Evolutionary conservation across 2,888 invertebrate genomes (phyloP).

Genomic region (Drosophila peninsularis): DNA sequence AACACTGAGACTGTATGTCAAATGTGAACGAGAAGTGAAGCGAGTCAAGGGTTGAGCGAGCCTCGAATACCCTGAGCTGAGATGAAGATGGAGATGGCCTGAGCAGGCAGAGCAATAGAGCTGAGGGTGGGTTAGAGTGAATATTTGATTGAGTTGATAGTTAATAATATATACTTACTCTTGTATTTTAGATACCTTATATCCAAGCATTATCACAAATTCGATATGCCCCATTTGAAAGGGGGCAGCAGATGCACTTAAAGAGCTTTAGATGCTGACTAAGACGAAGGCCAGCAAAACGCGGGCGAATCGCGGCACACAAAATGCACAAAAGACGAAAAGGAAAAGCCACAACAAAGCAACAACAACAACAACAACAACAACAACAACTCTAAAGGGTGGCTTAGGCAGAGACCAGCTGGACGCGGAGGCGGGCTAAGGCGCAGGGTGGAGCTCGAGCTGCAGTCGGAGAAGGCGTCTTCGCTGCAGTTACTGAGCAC

Average conservation of each 20-base stretch:
- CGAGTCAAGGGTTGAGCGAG: accelerated
- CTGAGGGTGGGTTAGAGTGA: not conserved
- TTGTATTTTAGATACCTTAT: too few relatives aligned
- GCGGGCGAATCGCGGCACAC: constrained; percentile 51
- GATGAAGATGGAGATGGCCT: not conserved
- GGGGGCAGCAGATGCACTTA: constrained; percentile 25
- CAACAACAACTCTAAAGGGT: constrained; percentile 39
- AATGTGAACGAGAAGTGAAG: constrained; percentile 62
- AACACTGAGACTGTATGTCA: constrained; percentile 62
- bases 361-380: constrained; percentile 10
- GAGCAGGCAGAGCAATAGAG: not conserved
- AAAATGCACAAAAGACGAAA: constrained; percentile 15
- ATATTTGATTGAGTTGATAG: not conserved
- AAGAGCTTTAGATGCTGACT: constrained; percentile 22
- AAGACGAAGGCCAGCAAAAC: constrained; percentile 71
- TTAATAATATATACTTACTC: not conserved
- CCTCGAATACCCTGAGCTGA: not conserved
- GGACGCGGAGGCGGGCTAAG: constrained; percentile 11
- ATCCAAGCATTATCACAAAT: not conserved
- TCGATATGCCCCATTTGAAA: not conserved
- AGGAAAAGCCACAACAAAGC: constrained; percentile 16
- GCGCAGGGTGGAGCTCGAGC: constrained; percentile 12
- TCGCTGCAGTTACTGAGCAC: constrained; percentile 12
- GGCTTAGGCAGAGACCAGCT: constrained; percentile 20
- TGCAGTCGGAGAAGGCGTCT: constrained; percentile 35